Evolutionary conservation across 2,113 vertebrate species (phyloP), one percentile per base, ranked within the genome.

Genomic region (Hemibagrus wyckioides): DNA sequence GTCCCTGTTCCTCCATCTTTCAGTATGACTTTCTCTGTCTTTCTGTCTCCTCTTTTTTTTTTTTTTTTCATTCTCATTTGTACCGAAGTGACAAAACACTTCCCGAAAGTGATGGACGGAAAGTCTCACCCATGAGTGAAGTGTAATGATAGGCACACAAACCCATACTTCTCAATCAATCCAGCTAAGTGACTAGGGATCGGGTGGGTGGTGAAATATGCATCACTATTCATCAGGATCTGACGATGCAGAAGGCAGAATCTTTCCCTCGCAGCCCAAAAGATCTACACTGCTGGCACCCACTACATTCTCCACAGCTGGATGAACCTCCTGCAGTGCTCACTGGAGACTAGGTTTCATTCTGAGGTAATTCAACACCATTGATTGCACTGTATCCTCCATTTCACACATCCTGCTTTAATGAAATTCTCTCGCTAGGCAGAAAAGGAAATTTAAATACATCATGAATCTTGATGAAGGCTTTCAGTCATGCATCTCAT

Each of bases 401-500:
- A 83, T 83, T 83, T 67, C 82, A 67, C 63, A 67, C 63, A 69
- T 83, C n/a, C 44, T 69, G 82, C 82, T 52, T 83, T 83, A 83
- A 83, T 83, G 82, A 52, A 83, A 48, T 69, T 65, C 63, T 21
- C 63, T 83, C 82, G 69, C 82, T 67, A 52, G 82, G 41, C 61
- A 69, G 44, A 69, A 83, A 67, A 52, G 44, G 30, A 67, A 67
- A 59, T 81, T 81, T 81, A 59, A 81, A 81, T 81, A 59, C 79
- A 59, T 81, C 79, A 81, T 39, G 33, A 59, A 81, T 81, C 79
- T 81, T 81, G 54, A 81, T 81, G 79, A 81, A 59, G 33, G 33
- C 54, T 81, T 81, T 81, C 56, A 81, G 54, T 81, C 79, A 59
- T 59, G 33, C 23, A 28, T 23, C 21, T 81, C 33, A 39, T 81